Evolutionary conservation across 2,888 invertebrate genomes (phyloP).

Genomic region (Erpobdella octoculata): DNA sequence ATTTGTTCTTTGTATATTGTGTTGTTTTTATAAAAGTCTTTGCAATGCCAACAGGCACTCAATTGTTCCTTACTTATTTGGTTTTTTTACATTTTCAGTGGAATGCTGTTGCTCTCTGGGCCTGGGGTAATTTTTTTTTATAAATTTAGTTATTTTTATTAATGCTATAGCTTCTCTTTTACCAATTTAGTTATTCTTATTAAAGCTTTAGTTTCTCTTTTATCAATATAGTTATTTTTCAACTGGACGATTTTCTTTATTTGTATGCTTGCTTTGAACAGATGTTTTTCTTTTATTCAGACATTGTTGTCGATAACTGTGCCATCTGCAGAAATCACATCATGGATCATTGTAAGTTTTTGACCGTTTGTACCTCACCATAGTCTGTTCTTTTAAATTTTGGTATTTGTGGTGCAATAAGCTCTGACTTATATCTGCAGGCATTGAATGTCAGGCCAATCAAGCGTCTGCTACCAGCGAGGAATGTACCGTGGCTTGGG

Average conservation of each 20-base stretch:
- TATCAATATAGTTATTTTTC: no score
- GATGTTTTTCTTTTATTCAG: slow-evolving; percentile 41
- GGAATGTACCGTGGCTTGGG: slow-evolving; percentile 99
- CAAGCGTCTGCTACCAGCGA: slow-evolving; percentile 96
- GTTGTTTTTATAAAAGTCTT: neutral
- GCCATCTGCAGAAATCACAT: slow-evolving; percentile 99
- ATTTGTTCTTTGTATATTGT: neutral
- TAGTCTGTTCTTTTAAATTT: no score
- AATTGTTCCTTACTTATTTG: neutral
- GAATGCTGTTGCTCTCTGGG: slow-evolving; percentile 99
- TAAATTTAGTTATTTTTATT: neutral
- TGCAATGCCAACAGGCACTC: neutral
- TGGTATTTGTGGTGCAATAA: neutral
- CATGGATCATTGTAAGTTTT: slow-evolving; percentile 79
- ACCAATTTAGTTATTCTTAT: neutral
- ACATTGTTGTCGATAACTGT: slow-evolving; percentile 98
- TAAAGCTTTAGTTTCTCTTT: neutral
- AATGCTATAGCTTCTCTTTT: neutral
- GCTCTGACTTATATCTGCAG: slow-evolving; percentile 37
- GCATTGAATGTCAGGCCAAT: slow-evolving; percentile 84
- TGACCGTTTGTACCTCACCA: neutral
- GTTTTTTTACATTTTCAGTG: slow-evolving; percentile 63
- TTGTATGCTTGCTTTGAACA: no score
- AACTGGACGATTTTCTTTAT: no score
- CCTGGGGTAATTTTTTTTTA: slow-evolving; percentile 72